Evolutionary conservation across 2,888 invertebrate genomes (phyloP).

Genomic region (Adelognathus sp.): DNA sequence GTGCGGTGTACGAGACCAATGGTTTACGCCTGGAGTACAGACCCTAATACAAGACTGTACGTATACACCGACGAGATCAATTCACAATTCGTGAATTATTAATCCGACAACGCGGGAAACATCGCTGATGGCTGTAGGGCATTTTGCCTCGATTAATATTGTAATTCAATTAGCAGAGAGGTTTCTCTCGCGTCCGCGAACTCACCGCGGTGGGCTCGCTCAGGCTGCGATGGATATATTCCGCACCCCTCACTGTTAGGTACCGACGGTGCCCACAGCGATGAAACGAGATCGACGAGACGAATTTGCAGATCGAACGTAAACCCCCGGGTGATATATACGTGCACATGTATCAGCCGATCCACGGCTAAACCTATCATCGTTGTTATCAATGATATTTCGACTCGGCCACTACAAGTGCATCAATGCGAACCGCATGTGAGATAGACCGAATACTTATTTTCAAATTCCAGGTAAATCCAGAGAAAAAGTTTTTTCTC

Average conservation of each 20-base stretch:
- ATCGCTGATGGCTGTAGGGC: slow-evolving; percentile 52
- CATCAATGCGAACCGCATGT: neutral
- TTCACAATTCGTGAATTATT: slow-evolving; percentile 64
- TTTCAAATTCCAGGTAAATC: neutral
- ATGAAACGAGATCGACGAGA: slow-evolving; percentile 39
- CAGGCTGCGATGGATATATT: neutral
- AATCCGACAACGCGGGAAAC: slow-evolving; percentile 62
- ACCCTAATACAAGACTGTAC: slow-evolving; percentile 33
- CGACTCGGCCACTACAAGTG: slow-evolving; percentile 34
- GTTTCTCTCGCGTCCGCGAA: slow-evolving; percentile 29
- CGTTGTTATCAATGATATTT: slow-evolving; percentile 55
- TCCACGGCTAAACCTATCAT: slow-evolving; percentile 35
- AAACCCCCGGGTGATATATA: slow-evolving; percentile 31
- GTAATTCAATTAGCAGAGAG: slow-evolving; percentile 63
- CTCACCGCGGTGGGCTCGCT: slow-evolving; percentile 43
- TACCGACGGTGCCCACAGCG: neutral
- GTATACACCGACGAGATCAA: slow-evolving; percentile 50
- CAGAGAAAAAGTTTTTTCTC: too few relatives aligned
- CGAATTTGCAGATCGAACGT: slow-evolving; percentile 45
- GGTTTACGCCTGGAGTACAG: neutral
- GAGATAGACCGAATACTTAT: neutral
- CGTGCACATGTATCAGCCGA: slow-evolving; percentile 5
- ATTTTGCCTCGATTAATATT: slow-evolving; percentile 65
- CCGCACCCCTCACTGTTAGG: neutral
- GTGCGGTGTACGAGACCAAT: neutral